Base-by-base conservation (phyloP, 2,888 invertebrate genomes). In the Mimas tiliae region DNA sequence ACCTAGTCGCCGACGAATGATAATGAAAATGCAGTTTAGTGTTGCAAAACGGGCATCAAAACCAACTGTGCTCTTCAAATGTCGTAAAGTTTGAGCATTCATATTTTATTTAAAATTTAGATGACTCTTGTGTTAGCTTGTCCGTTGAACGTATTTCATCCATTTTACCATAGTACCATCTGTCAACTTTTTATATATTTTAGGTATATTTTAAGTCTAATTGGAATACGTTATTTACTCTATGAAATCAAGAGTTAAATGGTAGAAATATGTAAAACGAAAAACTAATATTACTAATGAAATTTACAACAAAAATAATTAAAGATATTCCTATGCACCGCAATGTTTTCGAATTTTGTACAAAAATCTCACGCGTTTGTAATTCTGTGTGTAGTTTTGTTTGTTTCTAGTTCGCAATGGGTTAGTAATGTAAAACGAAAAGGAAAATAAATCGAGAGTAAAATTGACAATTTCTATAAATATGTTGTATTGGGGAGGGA, bases 71-170 rank as follows among this genome's bases (percentile, higher is more conserved):
- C 42, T 34, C 53, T 65, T 68, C 67, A 69, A 74, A 67, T 14
- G 63, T 62, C 69, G 55, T 70, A 66, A 74, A 72, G 64, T 72
- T 74, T 72, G 67, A 71, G 47, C 33, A 55, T 34, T 65, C 19
- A 19, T 27, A 62, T 42, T 62, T 50, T 45, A 69, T 72, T 55
- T 63, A 62, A 68, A 64, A 65, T 72, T 70, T 66, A 68, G 70
- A 72, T 68, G 45, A 68, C 58, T 64, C 67, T 55, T 34, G 55
- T 52, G 12, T 16, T 62, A 38, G 67, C 62, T 70, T 69, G 38
- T 70, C 27, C 16, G 19, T 42, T 42, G 51, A 38, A 58, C 6
- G 47, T 69, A 65, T 58, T 75, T 72, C 50, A 27, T 52, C 63
- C 62, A 55, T 67, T 69, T 68, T 68, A 71, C 69, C 55, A 70